Evolutionary conservation across 2,113 vertebrate species (phyloP), one percentile per base, ranked within the genome.

Genomic region (Helogale parvula): DNA sequence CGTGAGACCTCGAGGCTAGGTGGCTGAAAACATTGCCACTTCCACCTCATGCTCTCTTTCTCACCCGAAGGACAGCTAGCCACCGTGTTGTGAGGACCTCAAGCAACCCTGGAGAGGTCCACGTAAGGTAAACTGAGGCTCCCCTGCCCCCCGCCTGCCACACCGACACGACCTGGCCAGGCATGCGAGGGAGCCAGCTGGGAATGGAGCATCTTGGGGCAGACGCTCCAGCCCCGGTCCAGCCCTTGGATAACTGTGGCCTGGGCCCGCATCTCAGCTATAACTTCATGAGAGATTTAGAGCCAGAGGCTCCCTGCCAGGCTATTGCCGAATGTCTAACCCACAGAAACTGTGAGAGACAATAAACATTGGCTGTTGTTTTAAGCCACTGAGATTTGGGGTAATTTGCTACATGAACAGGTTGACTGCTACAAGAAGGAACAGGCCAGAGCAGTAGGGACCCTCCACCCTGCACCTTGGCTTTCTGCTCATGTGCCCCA

Each of bases 131-230:
- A 35, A 52, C 25, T 0, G 1, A 77, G 33, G 65, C 41, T 35
- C 52, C 52, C 52, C 52, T 4, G 16, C 15, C 52, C 52, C 52
- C 15, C 3, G 16, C 50, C 50, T 14, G 47, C 54, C 60, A 29
- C 2, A 0, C 17, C 8, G 3, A 31, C 15, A 3, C 1, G 8
- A 14, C 38, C 17, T 6, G 29, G 80, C 38, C 77, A 74, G 52
- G 47, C n/a, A 8, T 2, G 9, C 1, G 5, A 38, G n/a, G 7
- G 27, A 82, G 50, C 41, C 27, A 0, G n/a, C 14, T 3, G 16
- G 52, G 41, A 66, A 25, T 1, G 25, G 17, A 33, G 33, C 29
- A 0, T n/a, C 80, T 47, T 8, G 2, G 14, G n/a, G 19, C 2
- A 11, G 71, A 15, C 17, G 12, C 31, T 81, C n/a, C 69, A 71